Percentiles rank a stretch among this genome's conserved stretches.
These are phyloP conservation scores for Tromatobia lineatoria DNA, from an alignment of 2,888 invertebrate genomes.

Conservation along the genomic window DNA sequence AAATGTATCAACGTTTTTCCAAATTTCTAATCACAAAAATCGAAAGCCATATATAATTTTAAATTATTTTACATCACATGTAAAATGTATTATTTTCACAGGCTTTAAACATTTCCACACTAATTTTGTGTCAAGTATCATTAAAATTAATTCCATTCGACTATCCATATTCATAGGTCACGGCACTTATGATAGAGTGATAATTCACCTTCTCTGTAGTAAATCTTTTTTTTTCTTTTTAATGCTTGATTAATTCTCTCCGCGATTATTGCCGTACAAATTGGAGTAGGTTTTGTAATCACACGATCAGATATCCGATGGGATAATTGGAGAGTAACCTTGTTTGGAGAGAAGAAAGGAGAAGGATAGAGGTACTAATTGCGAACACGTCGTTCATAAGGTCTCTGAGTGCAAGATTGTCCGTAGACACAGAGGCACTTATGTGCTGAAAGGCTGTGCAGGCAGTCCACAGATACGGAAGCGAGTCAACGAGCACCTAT, in stretches of 20 bases:
- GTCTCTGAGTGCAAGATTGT: slow-evolving; percentile 3
- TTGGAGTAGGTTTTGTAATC: slow-evolving; percentile 3
- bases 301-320: slow-evolving; percentile 21
- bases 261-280: not conserved
- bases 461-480: slow-evolving; percentile 18
- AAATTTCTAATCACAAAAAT: not conserved
- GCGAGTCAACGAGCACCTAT: slow-evolving; percentile 12
- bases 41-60: not conserved
- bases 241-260: not conserved
- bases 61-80: not conserved
- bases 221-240: not conserved
- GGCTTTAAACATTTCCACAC: no score
- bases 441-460: not conserved
- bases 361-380: slow-evolving; percentile 4
- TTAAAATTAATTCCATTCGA: not conserved
- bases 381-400: not conserved
- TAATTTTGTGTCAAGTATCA: no score
- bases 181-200: not conserved
- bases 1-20: not conserved
- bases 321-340: slow-evolving; percentile 20
- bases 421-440: not conserved
- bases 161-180: not conserved
- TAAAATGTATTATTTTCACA: not conserved
- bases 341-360: slow-evolving; percentile 3
- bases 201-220: not conserved